Evolutionary conservation across 2,797 vertebrate genomes (phyloP), one percentile per base, ranked within the genome.

Genomic region (Acrossocheilus wenchowensis): DNA sequence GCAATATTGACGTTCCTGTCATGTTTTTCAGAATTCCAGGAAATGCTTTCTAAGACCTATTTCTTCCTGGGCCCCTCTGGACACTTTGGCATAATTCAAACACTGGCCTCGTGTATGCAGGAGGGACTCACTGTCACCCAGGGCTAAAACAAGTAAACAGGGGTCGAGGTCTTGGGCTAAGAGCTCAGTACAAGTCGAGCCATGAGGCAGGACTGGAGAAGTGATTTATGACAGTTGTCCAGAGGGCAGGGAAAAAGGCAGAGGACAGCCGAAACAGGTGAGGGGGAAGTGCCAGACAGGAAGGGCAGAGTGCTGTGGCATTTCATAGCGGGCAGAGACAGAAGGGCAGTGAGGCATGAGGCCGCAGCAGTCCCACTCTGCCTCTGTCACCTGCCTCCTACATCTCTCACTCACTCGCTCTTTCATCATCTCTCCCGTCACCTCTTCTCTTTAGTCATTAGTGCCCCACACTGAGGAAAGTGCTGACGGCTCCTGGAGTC

Each of bases 211-310:
- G 78, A 54, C 85, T 41, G 23, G 43, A 81, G 57, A 74, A 41
- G 62, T 82, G 86, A 89, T 82, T 82, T 48, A 90, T 89, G 78
- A 64, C 78, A 45, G 78, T 45, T 75, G 54, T 72, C 74, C 74
- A 72, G 77, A 39, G 85, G 83, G 82, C 62, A 88, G 50, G 75
- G 43, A 26, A 75, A 69, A 87, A 82, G 71, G 87, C 80, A 77
- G 60, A 80, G 80, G 69, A 87, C 87, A 86, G 83, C 52, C 15
- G 54, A 69, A 66, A 68, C 79, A 88, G 87, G 82, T 84, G 81
- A 86, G 69, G 66, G 81, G 36, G 62, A 68, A 57, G 64, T 86
- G 85, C 88, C 87, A 90, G 87, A 82, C 74, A 64, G 73, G 72
- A 86, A 84, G 88, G 81, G 86, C 84, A 81, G 78, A 71, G 81